A percentile compares a stretch with the other conserved stretches of the same genome.
Conservation (phyloP, 1,140 invertebrate genomes). For the Vollenhovia emeryi region DNA sequence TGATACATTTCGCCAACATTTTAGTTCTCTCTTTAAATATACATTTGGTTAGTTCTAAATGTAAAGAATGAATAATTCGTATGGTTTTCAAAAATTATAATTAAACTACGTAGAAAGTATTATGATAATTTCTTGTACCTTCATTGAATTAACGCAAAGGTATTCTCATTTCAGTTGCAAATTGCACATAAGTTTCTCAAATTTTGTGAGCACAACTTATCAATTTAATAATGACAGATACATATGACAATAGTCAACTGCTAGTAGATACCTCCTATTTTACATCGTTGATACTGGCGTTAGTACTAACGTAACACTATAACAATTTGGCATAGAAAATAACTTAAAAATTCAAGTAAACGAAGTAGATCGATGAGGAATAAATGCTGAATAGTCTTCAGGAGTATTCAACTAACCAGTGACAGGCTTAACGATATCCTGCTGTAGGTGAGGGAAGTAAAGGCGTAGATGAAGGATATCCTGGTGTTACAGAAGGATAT, state of each 20-base stretch:
- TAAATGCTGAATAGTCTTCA: neutral
- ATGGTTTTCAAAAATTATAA: neutral
- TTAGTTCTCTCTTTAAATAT: neutral
- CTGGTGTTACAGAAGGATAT: neutral
- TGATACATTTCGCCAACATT: too few relatives aligned
- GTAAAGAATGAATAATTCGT: neutral
- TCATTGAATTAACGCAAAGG: neutral
- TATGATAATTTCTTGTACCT: neutral
- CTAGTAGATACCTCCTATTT: neutral
- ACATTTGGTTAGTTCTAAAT: neutral
- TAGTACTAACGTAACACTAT: neutral
- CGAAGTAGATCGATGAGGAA: neutral
- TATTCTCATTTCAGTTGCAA: neutral
- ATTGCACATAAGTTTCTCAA: neutral
- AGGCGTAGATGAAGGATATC: neutral
- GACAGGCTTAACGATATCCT: neutral
- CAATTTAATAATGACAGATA: too few relatives aligned
- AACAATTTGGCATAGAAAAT: neutral
- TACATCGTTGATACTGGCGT: neutral
- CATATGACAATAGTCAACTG: too few relatives aligned
- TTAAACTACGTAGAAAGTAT: neutral
- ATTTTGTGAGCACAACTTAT: neutral
- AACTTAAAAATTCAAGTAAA: neutral
- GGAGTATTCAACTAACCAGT: neutral
- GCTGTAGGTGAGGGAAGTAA: conserved; percentile 5